Evolutionary conservation across 2,113 vertebrate genomes (phyloP), one percentile per base, ranked within the genome.

Genomic region (Pungitius pungitius): DNA sequence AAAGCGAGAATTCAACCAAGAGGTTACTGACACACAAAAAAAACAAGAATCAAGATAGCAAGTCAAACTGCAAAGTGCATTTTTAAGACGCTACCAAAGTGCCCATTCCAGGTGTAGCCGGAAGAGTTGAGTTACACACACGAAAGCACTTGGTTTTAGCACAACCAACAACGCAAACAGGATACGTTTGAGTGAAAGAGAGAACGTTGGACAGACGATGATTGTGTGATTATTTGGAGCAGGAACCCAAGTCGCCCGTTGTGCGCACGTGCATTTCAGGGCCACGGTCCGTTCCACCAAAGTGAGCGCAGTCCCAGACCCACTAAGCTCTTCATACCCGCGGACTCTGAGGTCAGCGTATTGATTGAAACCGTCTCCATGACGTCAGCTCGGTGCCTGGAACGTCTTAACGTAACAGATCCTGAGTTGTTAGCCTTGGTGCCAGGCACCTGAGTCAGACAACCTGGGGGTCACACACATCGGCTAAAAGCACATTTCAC

Each of bases 351-450:
- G 49, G 52, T 59, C 54, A 72, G 4, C 9, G 51, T 40, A n/a
- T 51, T 37, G 61, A 76, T 72, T 22, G 27, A 47, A 66, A 18
- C 22, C 5, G 4, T 60, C 26, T 54, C 30, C 43, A 33, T 78
- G 37, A 73, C 27, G 12, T 67, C 64, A 57, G 13, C 15, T 8
- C 20, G 2, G 51, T 22, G 22, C 26, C 45, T 27, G 35, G 13
- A 54, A 22, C 5, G 56, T 5, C 40, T 35, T 40, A 42, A 42
- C 22, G 10, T 60, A 70, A 40, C 18, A 33, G 17, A 12, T 43
- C 15, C 26, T 30, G 14, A 66, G 4, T n/a, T 13, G 17, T 49
- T 4, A 4, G 18, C 20, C 14, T 3, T 17, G 52, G 24, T 56
- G 20, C n/a, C 35, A 40, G 57, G 22, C 24, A 27, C 17, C 15